Base-by-base conservation (phyloP, 1,140 invertebrate genomes). In the Apis cerana region DNA sequence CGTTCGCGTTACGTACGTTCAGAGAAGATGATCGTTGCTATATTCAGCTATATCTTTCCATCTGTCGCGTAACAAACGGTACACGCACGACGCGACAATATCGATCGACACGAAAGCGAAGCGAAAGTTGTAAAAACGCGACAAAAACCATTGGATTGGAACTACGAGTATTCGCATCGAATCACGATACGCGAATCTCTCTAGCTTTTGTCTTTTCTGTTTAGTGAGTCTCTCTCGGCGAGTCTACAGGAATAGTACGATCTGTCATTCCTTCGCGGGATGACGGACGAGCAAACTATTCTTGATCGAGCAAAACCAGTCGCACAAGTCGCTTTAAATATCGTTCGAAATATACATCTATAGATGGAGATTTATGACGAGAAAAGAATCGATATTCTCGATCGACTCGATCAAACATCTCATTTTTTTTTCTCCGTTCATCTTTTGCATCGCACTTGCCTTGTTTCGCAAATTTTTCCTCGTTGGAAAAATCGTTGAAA, bases 201-300 rank as follows among this genome's bases (percentile, higher is more conserved):
- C 10, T 15, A 21, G 17, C 27, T 78, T 62, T 70, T 56, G 23
- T 56, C 58, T 9, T 50, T 78, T 71, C 71, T 64, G 48, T 82
- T 82, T 77, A 59, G n/a, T 7, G 33, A 43, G 33, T 43, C 4
- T 19, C 48, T 17, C 43, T 52, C 70, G 21, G 33, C 33, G 33
- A 43, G 33, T 43, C 65, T 71, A 78, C 81, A 82, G 81, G 67
- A 82, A 78, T 78, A 82, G 81, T 78, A 70, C 75, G 58, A 78
- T 82, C 67, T 56, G 75, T 82, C 80, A 70, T 82, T 77, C 80
- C 80, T 69, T 8, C 67, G 33, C 21, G 71, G 83, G 75, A 79
- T 77, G 84, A 80, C 83, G 82, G 78, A 81, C 75, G 81, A 13
- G 27, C 52, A 58, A 78, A 78, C 81, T 82, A 82, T 82, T 82